Evolutionary conservation across 2,113 vertebrate genomes (phyloP), one percentile per base, ranked within the genome.

Genomic region (Takifugu bimaculatus): DNA sequence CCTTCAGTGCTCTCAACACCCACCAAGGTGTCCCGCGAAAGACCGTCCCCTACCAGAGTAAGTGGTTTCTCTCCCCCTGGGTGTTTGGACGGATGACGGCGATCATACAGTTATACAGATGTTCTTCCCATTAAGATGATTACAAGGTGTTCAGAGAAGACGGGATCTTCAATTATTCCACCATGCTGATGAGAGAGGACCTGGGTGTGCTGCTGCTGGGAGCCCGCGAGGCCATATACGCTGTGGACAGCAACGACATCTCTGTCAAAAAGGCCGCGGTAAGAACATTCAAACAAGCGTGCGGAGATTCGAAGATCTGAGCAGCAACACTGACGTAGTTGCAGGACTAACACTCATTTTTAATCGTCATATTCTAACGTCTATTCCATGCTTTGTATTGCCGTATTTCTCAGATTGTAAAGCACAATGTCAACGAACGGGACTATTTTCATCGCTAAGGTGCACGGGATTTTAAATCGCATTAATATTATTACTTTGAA

Each of bases 171-270:
- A 82, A 90, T 83, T 89, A 92, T 77, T 90, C 91, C 57, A 86
- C 87, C 0, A 83, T 92, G 79, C 76, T 93, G 27, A 72, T 92
- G 70, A 83, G 82, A 43, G 88, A 91, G 26, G 89, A 91, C 66
- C 61, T 84, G 1, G 72, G 85, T 3, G 50, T 82, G 45, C 60
- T 92, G 70, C 84, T 93, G 68, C 77, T 88, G 44, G 91, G 93
- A 12, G 92, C 91, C n/a, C 88, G 91, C 76, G 87, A 92, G 64
- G 86, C 88, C 49, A 42, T 92, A 15, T 91, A 90, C 26, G 90
- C 85, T 28, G 81, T 92, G 70, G 86, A 92, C 74, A 74, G 91
- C 60, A 78, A 80, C 27, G 56, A 89, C 69, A 69, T 93, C 58
- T 85, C 88, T 11, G 58, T 66, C 70, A 80, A 62, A 64, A 79